phyloP scores from a whole-genome alignment of 2,888 invertebrate genomes.

The Acanthopleura granulata region DNA sequence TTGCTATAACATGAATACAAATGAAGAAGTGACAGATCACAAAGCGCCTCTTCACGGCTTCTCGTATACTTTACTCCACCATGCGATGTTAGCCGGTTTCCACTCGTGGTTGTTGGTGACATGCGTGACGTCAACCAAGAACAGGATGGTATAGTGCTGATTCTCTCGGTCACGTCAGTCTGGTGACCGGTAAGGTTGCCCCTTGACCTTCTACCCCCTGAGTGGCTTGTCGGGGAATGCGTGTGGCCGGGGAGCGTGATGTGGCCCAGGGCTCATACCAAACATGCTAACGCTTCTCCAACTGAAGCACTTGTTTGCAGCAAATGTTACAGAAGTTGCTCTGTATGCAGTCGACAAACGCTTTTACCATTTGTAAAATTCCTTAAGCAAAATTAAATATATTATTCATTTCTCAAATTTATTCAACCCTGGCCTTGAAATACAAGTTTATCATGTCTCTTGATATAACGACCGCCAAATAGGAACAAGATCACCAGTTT shows the following conservation, averaged over 20 bases:
- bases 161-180: too few species aligned
- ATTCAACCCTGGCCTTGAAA: neutral
- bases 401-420: conserved; percentile 3
- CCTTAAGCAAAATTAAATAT: neutral
- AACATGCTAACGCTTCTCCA: neutral
- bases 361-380: neutral
- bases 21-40: too few species aligned
- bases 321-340: neutral
- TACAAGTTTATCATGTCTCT: neutral
- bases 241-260: neutral
- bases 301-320: conserved; percentile 9
- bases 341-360: neutral
- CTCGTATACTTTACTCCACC: too few species aligned
- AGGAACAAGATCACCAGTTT: too few species aligned
- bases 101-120: too few species aligned
- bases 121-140: too few species aligned
- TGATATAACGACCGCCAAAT: too few species aligned
- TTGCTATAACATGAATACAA: too few species aligned
- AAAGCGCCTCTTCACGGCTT: too few species aligned
- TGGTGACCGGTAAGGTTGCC: neutral
- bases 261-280: neutral
- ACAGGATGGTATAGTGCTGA: too few species aligned
- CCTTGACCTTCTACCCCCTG: neutral
- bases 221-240: conserved; percentile 4
- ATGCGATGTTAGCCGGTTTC: too few species aligned